These are phyloP conservation scores for Heteropelma amictum DNA, from an alignment of 2,888 invertebrate species.

Conservation along the genomic window DNA sequence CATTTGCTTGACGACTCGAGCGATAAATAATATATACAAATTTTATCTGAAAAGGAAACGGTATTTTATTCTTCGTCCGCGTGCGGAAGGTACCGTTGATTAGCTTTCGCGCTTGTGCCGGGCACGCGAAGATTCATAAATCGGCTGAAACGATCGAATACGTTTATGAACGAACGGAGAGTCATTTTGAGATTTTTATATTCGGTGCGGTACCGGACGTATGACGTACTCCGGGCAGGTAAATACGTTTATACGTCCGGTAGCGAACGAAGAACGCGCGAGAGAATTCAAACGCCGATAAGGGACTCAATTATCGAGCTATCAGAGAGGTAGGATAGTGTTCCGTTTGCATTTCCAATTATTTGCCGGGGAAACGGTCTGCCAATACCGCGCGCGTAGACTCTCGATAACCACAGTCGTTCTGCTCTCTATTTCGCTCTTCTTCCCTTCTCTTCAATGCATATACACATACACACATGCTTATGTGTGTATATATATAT, in stretches of 20 bases:
- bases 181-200: too few relatives aligned
- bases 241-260: conserved; percentile 4
- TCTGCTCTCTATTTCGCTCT: conserved; percentile 26
- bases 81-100: too few relatives aligned
- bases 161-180: too few relatives aligned
- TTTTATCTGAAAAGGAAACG: too few relatives aligned
- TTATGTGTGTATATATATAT: conserved; percentile 21
- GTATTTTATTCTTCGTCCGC: too few relatives aligned
- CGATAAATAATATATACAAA: too few relatives aligned
- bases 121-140: too few relatives aligned
- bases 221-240: background rate
- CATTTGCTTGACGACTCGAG: too few relatives aligned
- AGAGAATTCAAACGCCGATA: conserved; percentile 74
- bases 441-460: conserved; percentile 12
- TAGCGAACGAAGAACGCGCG: conserved; percentile 42
- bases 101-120: too few relatives aligned
- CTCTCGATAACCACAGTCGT: conserved; percentile 66
- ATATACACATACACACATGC: background rate
- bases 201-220: background rate
- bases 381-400: conserved; percentile 73
- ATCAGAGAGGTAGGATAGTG: conserved; percentile 71
- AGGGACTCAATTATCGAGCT: conserved; percentile 78
- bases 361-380: conserved; percentile 76
- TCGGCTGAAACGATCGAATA: too few relatives aligned
- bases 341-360: conserved; percentile 78